Evolutionary conservation across 2,888 invertebrate species (phyloP), one percentile per base, ranked within the genome.

Genomic region (Agrochola lota): DNA sequence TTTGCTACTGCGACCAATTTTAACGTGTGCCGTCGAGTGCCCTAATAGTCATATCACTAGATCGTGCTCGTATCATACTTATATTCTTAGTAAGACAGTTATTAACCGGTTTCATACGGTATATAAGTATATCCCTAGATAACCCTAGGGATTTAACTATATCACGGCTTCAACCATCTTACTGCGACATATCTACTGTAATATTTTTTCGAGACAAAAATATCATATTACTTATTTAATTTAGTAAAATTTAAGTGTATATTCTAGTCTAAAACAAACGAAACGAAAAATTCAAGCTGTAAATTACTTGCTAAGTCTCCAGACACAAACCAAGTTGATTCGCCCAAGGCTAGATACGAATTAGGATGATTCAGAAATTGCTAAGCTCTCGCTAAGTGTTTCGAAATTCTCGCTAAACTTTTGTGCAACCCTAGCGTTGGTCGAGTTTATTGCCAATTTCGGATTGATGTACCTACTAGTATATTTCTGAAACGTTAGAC

Each of bases 391-490:
- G 20, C 43, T 60, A 77, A 84, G 52, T 66, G 57, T 60, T 84
- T 70, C 11, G 52, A 62, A 55, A 66, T 72, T 74, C 59, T 74
- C 46, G 52, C 46, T 9, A 69, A 80, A 79, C 43, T 70, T 71
- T 74, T 76, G 77, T 71, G 20, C 77, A 84, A 73, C 80, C 80
- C 80, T 85, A 77, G 70, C 72, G 68, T 70, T 75, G 70, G 68
- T 69, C 40, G 64, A 72, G 71, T 86, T 87, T 84, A 87, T 81
- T 76, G 79, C 71, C 79, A 80, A 87, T 81, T 80, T 81, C 67
- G 49, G 75, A 84, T 81, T 83, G 81, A 75, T 79, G 69, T 83
- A 79, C 55, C 43, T 80, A 64, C 26, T 60, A 55, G 55, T 70
- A 40, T 52, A 68, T 55, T 59, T 63, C 77, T 43, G 73, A 74